These are phyloP conservation scores for Brachionus koreanus DNA, from an alignment of 1,140 invertebrate species.

Conservation along the genomic window DNA sequence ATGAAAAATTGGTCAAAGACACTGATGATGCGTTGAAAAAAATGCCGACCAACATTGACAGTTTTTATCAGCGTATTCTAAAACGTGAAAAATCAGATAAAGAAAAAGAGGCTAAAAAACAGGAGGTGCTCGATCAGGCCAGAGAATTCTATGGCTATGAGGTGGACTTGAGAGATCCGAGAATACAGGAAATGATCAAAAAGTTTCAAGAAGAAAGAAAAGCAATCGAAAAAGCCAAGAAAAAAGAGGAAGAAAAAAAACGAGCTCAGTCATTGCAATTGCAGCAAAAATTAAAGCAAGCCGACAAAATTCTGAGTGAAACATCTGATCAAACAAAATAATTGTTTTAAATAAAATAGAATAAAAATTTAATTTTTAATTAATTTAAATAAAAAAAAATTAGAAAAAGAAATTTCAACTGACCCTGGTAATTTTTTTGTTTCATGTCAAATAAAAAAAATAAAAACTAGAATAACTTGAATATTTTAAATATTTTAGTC, in stretches of 20 bases:
- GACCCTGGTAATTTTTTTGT: too few relatives aligned
- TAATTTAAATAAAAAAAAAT: background rate
- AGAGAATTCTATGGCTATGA: conserved; percentile 44
- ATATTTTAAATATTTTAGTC: background rate
- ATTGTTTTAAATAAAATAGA: background rate
- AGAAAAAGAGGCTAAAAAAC: conserved; percentile 28
- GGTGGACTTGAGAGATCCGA: conserved; percentile 20
- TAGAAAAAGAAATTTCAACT: too few relatives aligned
- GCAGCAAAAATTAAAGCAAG: conserved; percentile 40
- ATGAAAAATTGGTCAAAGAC: conserved; percentile 31
- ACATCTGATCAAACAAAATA: background rate
- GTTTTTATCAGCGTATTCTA: background rate
- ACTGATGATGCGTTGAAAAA: conserved; percentile 27
- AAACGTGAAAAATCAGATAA: conserved; percentile 15
- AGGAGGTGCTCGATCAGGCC: conserved; percentile 12
- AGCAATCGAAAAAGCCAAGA: conserved; percentile 11
- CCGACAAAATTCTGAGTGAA: background rate
- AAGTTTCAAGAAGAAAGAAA: conserved; percentile 40
- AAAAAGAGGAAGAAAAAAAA: conserved; percentile 43
- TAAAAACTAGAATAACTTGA: background rate
- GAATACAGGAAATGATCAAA: conserved; percentile 40
- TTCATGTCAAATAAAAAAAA: too few relatives aligned
- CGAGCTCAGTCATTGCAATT: background rate
- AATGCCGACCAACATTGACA: conserved; percentile 33
- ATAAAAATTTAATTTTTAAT: background rate